Evolutionary conservation across 2,888 invertebrate genomes (phyloP).

Genomic region (Cryptocephalus primarius): DNA sequence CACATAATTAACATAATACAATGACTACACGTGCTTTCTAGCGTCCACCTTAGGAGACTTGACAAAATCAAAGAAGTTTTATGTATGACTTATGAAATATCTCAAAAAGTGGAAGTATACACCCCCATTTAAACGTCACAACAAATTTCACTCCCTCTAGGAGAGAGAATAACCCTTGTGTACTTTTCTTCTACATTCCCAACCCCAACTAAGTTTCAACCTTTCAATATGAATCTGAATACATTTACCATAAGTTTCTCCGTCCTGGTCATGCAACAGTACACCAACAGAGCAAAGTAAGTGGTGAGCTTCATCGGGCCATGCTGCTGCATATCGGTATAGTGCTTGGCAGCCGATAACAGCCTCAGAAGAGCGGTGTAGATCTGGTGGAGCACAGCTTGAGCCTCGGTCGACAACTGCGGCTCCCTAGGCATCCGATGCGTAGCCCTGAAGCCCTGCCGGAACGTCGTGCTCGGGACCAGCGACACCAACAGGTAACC

Average conservation of each 20-base stretch:
- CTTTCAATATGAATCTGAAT: too few relatives aligned
- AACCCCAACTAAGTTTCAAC: too few relatives aligned
- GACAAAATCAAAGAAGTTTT: too few relatives aligned
- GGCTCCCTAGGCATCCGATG: conserved; percentile 38
- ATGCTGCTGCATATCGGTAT: conserved; percentile 75
- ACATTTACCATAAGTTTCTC: conserved; percentile 81
- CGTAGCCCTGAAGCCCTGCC: conserved; percentile 70
- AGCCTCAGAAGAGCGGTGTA: conserved; percentile 65
- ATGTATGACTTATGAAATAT: too few relatives aligned
- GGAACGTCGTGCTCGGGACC: conserved; percentile 83
- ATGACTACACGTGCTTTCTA: too few relatives aligned
- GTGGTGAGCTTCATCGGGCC: conserved; percentile 87
- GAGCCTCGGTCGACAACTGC: conserved; percentile 44
- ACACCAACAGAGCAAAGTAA: conserved; percentile 85
- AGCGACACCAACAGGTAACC: conserved; percentile 81
- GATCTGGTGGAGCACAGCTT: conserved; percentile 50
- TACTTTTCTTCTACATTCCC: too few relatives aligned
- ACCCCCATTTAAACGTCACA: too few relatives aligned
- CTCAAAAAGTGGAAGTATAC: too few relatives aligned
- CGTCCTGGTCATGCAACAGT: conserved; percentile 79
- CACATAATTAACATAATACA: too few relatives aligned
- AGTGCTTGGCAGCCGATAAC: conserved; percentile 72
- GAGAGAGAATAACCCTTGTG: too few relatives aligned
- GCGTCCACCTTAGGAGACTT: too few relatives aligned
- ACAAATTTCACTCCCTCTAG: too few relatives aligned